These are phyloP conservation scores for Andricus curvator DNA, from an alignment of 2,888 invertebrate species.

Conservation along the genomic window DNA sequence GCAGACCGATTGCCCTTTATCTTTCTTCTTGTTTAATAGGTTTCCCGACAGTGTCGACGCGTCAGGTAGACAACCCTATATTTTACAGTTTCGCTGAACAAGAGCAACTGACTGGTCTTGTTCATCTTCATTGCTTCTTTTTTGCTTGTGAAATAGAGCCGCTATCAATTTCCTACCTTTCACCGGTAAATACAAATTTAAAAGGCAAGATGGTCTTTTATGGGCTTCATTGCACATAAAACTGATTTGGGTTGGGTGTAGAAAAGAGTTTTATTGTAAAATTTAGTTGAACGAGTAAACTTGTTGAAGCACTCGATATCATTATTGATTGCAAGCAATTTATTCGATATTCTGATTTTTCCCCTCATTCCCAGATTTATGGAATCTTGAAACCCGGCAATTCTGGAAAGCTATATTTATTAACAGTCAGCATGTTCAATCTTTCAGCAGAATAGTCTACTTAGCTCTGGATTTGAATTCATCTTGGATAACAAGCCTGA, in stretches of 20 bases:
- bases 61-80: conserved; percentile 30
- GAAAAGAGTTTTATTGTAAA: too few species aligned
- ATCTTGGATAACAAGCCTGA: too few species aligned
- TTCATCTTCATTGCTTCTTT: background rate
- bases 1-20: conserved; percentile 39
- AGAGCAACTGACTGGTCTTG: conserved; percentile 34
- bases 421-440: too few species aligned
- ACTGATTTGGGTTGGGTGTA: background rate
- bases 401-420: too few species aligned
- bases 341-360: too few species aligned
- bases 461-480: too few species aligned
- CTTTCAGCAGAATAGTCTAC: too few species aligned
- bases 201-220: background rate
- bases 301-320: too few species aligned
- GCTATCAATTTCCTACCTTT: conserved; percentile 27
- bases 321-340: too few species aligned
- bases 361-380: too few species aligned
- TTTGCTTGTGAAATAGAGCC: conserved; percentile 30
- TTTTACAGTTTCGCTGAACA: conserved; percentile 31
- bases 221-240: background rate
- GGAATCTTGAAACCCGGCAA: too few species aligned
- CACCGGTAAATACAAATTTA: background rate
- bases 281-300: too few species aligned
- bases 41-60: conserved; percentile 38
- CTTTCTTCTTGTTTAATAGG: conserved; percentile 38